Evolutionary conservation across 2,888 invertebrate species (phyloP), one percentile per base, ranked within the genome.

Genomic region (Lamproptera curius): DNA sequence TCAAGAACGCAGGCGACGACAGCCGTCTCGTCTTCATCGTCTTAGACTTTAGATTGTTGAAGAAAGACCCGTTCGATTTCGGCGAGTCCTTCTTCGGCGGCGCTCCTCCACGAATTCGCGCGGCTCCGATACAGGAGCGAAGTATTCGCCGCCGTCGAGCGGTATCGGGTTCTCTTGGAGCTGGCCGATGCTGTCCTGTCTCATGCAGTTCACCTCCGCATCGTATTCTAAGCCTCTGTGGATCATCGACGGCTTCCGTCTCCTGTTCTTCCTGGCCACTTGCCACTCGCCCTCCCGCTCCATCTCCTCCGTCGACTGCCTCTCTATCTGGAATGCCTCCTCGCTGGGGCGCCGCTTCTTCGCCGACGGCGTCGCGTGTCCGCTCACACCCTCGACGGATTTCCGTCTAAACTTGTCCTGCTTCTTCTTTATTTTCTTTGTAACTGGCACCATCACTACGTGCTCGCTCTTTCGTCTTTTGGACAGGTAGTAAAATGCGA

Each of bases 301-400:
- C 57, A 91, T 70, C 16, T 91, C 78, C 40, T 92, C 91, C 23
- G 87, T 74, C 45, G 91, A 91, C 15, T 89, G 90, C 15, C 91
- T 89, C 0, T 87, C 85, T 50, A 91, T 90, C 51, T 88, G 88
- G 65, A 92, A 76, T 0, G 91, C 92, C 63, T 93, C 92, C 61
- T 95, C 95, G 64, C 95, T 95, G 0, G 95, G 94, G 40, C 95
- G 82, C 17, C 92, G 89, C 51, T 89, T 89, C 57, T 89, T 89
- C 23, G 89, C 88, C 9, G 88, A 88, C 0, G 90, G 88, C 0
- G 83, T 79, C 20, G 81, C 85, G 51, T 88, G 89, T 0, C 85
- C 87, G 62, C 88, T 73, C 47, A 91, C 89, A 40, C 91, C 91
- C 68, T 93, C 93, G 5, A 92, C 90, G 2, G 92, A 92, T 68